These are phyloP conservation scores for Pristiophorus japonicus DNA, from an alignment of 2,113 vertebrate genomes.

Conservation along the genomic window DNA sequence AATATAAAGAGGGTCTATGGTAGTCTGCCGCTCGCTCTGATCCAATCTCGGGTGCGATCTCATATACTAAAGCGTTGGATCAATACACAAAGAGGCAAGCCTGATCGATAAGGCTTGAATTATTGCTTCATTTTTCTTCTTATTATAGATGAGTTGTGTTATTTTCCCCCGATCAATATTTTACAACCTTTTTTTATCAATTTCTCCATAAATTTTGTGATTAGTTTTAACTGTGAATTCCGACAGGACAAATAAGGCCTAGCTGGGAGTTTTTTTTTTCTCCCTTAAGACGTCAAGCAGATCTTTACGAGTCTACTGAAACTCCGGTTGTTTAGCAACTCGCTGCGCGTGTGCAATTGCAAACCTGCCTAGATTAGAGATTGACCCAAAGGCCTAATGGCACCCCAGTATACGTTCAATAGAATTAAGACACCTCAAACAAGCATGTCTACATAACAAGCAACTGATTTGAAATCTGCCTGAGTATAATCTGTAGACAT, in stretches of 20 bases:
- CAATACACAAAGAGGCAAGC: slow-evolving; percentile 75
- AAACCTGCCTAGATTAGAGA: not conserved
- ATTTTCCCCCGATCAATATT: slow-evolving; percentile 87
- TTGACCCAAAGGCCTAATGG: not conserved
- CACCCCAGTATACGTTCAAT: not conserved
- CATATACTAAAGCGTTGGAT: slow-evolving; percentile 77
- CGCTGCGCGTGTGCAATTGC: not conserved
- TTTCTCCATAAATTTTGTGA: slow-evolving; percentile 98
- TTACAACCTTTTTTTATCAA: slow-evolving; percentile 98
- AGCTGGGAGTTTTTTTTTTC: slow-evolving; percentile 49
- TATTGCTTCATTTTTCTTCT: slow-evolving; percentile 98
- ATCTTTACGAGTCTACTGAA: not conserved
- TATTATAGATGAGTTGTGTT: slow-evolving; percentile 92
- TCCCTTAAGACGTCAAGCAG: not conserved
- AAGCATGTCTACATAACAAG: not conserved
- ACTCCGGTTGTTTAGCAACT: not conserved
- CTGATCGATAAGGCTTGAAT: slow-evolving; percentile 90
- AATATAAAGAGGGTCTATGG: slow-evolving; percentile 62
- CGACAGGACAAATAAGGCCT: slow-evolving; percentile 94
- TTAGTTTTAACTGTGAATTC: slow-evolving; percentile 99
- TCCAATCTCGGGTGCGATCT: slow-evolving; percentile 83
- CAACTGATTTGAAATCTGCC: not conserved
- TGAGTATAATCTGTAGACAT: not conserved
- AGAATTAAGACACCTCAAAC: not conserved
- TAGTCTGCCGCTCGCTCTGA: slow-evolving; percentile 9